A percentile compares a stretch with the other conserved stretches of the same genome.
These are phyloP conservation scores for Sigmodon hispidus DNA, from an alignment of 2,113 vertebrate genomes.

Conservation along the genomic window DNA sequence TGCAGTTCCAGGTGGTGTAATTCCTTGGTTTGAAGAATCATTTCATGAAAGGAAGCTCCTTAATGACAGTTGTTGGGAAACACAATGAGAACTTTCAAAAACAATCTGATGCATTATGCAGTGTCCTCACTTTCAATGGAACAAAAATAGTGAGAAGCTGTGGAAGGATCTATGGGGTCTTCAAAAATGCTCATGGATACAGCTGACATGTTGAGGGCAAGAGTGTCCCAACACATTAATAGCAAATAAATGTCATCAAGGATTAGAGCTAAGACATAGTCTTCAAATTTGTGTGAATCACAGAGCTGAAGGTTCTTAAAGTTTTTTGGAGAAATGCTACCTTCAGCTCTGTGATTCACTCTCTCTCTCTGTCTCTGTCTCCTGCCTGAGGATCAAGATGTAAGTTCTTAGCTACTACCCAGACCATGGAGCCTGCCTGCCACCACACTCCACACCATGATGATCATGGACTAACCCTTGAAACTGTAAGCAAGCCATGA, in stretches of 20 bases:
- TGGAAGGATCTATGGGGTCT: background rate
- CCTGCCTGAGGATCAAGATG: background rate
- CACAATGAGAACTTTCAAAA: constrained; percentile 43
- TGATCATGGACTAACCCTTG: background rate
- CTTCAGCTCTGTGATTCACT: no score
- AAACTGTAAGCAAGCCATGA: background rate
- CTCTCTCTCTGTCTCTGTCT: background rate
- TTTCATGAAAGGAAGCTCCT: constrained; percentile 51
- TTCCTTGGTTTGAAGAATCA: background rate
- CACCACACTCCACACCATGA: background rate
- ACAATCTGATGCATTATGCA: constrained; percentile 28
- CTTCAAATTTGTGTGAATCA: background rate
- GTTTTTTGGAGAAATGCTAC: constrained; percentile 4
- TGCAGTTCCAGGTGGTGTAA: background rate
- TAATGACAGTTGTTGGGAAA: constrained; percentile 4
- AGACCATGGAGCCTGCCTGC: background rate
- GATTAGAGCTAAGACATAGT: constrained; percentile 11
- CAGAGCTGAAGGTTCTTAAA: constrained; percentile 1
- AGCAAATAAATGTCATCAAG: background rate
- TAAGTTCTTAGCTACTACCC: background rate
- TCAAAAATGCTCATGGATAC: constrained; percentile 41
- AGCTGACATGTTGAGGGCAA: constrained; percentile 7
- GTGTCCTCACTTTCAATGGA: constrained; percentile 44
- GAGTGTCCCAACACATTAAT: background rate
- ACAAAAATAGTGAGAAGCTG: constrained; percentile 19